Evolutionary conservation across 2,797 vertebrate species (phyloP).

Genomic region (Prunella strophiata): DNA sequence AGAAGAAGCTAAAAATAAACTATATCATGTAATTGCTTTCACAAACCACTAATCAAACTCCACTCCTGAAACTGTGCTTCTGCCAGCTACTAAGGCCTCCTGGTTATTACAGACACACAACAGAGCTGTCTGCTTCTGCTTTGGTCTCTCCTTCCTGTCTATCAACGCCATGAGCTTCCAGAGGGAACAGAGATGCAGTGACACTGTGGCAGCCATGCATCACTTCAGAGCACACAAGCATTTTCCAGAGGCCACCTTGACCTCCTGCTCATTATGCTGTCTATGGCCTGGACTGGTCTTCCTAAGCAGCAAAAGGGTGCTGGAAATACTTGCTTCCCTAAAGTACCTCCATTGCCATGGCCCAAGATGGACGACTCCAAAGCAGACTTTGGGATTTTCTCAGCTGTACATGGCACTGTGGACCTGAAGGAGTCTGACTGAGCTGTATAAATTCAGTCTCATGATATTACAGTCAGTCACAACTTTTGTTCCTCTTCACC

Average conservation of each 20-base stretch:
- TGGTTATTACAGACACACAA: neutral
- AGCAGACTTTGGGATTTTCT: neutral
- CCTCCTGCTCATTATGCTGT: neutral
- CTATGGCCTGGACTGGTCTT: neutral
- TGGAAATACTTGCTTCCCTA: neutral
- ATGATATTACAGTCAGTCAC: neutral
- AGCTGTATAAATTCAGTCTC: neutral
- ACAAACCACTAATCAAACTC: neutral
- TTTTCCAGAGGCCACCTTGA: neutral
- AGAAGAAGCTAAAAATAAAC: neutral
- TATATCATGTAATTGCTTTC: neutral
- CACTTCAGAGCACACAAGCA: neutral
- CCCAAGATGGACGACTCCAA: neutral
- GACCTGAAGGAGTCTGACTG: neutral
- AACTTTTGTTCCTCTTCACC: neutral
- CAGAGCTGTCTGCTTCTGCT: neutral
- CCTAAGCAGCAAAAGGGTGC: fast-evolving
- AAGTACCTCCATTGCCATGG: neutral
- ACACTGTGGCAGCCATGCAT: neutral
- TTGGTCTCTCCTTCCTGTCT: neutral
- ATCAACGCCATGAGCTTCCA: fast-evolving
- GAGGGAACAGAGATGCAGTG: neutral
- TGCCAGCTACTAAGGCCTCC: neutral
- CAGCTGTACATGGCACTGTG: neutral
- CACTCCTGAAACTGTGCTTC: neutral